Base-by-base conservation (phyloP, 1,140 invertebrate genomes). In the Drosophila bipectinata region DNA sequence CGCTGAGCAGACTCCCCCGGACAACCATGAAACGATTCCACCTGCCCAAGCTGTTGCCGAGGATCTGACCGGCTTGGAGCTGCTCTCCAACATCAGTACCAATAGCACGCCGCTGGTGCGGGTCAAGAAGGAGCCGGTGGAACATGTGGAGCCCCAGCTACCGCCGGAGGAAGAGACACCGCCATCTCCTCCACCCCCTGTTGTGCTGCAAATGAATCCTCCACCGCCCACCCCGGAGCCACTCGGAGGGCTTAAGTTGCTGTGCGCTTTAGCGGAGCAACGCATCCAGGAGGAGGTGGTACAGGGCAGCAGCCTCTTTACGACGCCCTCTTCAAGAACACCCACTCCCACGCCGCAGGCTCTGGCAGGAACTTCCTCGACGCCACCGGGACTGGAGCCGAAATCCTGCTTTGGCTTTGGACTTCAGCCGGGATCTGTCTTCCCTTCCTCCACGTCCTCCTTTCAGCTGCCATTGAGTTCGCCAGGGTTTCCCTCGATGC, bases 181-280 rank as follows among this genome's bases (percentile, higher is more conserved):
- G 6, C 9, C 26, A 28, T 80, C 90, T 7, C 74, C 83, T n/a
- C 80, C 87, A 0, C 88, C 71, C 55, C 75, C 56, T 0, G 77
- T 91, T 7, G 7, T 77, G 4, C 77, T 90, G 49, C 75, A 92
- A 92, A 82, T 92, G 44, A 53, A 92, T 80, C 15, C 92, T 91
- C 60, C 72, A 9, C 55, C 72, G 15, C 64, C 80, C 5, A 62
- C 45, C 14, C 62, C 72, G 45, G 93, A 93, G 72, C 93, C 91
- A 9, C 93, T 96, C 1, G 95, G 95, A 63, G 96, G 96, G 0
- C 92, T 98, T 21, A 96, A 96, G 58, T 91, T 98, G 24, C 91
- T 98, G 4, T 98, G 97, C 91, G 96, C 96, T 1, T 92, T 98
- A 24, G 97, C 97, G 0, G 96, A 97, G 82, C 96, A 97, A 80